Base-by-base conservation (phyloP, 2,113 vertebrate genomes). In the Ramphastos sulfuratus region DNA sequence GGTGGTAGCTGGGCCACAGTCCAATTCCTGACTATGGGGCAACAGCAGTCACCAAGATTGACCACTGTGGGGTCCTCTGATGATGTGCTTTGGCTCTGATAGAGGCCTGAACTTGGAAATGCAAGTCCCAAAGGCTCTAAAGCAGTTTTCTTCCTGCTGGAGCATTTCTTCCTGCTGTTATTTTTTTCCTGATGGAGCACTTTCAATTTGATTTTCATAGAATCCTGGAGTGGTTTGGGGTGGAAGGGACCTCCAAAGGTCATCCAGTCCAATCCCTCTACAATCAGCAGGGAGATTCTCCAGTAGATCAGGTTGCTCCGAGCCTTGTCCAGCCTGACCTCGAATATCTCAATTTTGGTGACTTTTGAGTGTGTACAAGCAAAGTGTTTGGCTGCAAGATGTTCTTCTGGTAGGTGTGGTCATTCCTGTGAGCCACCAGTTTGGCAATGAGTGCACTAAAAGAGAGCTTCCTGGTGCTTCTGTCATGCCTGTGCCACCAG, bases 381-480 rank as follows among this genome's bases (percentile, higher is more conserved):
- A 71, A 73, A 76, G 33, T 5, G 15, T 67, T 46, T 35, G 21
- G 23, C 64, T 78, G 33, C 46, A 67, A 71, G 82, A 44, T n/a
- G 25, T 52, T 86, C 21, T 75, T 69, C 24, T 73, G 33, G 18
- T 82, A 4, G 1, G 0, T 23, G 33, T 0, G 2, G 33, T 42
- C 10, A 1, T 66, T 84, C 28, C 31, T 72, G 64, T 1, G 3
- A 71, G 19, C 30, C 54, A 20, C 6, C 0, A 0, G 7, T 66
- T 74, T 59, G 50, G 33, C 33, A 83, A 9, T 33, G 21, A 33
- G 25, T 59, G 42, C 2, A 1, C 37, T 65, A 27, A 66, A 79
- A 59, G 23, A 87, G 71, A 80, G 70, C 23, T 7, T 86, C 25
- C 15, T 2, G 2, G 15, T 91, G 33, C 30, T 76, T 71, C 19